Conservation (phyloP, 2,797 vertebrate genomes). For the Microchirus variegatus region DNA sequence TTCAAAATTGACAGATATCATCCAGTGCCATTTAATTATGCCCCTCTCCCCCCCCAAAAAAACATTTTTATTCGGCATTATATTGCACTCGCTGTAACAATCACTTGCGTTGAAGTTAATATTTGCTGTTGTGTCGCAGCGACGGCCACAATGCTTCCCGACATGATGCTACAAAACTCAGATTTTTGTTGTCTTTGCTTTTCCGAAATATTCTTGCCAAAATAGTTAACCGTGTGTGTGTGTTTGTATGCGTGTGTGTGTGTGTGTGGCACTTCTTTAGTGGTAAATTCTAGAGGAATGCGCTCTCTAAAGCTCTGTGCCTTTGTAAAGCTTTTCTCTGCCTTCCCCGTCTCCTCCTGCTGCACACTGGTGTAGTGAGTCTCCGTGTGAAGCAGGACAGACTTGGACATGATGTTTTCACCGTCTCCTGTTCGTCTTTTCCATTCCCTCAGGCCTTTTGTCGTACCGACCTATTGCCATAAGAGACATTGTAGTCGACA, state of each 20-base stretch:
- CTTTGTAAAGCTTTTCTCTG: slow-evolving; percentile 79
- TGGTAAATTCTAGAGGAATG: slow-evolving; percentile 61
- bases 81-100: slow-evolving; percentile 67
- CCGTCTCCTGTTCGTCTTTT: slow-evolving; percentile 30
- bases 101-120: slow-evolving; percentile 38
- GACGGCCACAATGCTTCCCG: slow-evolving; percentile 22
- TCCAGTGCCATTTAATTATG: slow-evolving; percentile 67
- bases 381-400: slow-evolving; percentile 27
- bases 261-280: slow-evolving; percentile 64
- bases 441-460: slow-evolving; percentile 39
- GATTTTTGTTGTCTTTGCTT: slow-evolving; percentile 26
- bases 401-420: slow-evolving; percentile 25
- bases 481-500: slow-evolving; percentile 43
- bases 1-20: slow-evolving; percentile 55
- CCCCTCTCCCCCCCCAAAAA: slow-evolving; percentile 43
- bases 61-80: slow-evolving; percentile 40
- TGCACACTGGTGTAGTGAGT: slow-evolving; percentile 32
- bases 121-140: slow-evolving; percentile 23
- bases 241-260: slow-evolving; percentile 30
- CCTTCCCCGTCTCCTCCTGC: slow-evolving; percentile 49
- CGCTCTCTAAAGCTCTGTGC: slow-evolving; percentile 82
- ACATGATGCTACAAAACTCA: slow-evolving; percentile 37
- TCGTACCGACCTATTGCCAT: slow-evolving; percentile 56
- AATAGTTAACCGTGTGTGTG: slow-evolving; percentile 26
- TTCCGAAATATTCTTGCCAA: slow-evolving; percentile 60